Evolutionary conservation across 2,797 vertebrate genomes (phyloP), one percentile per base, ranked within the genome.

Genomic region (Tympanoctomys barrerae): DNA sequence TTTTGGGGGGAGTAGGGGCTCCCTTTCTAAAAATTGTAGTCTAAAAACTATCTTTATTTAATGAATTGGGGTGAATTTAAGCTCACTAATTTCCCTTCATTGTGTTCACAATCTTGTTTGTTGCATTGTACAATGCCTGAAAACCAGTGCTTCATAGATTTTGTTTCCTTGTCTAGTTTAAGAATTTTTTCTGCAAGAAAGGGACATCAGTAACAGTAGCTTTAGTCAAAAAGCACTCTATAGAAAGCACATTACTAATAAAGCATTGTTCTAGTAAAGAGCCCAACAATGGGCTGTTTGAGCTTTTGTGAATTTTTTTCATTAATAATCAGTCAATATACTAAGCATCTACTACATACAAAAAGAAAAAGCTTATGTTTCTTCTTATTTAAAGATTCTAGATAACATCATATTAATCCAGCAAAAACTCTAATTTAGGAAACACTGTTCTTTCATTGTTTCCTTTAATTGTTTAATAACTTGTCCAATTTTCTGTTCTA

Each of bases 151-250:
- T 88, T 64, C 42, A 22, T 46, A 13, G 77, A 75, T 57, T 82
- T 66, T 81, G 14, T 57, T 18, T 21, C 28, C 24, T 77, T 62
- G 14, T 86, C n/a, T 86, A 68, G 9, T 78, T 77, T 79, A 85
- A 92, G n/a, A n/a, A 13, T 91, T 70, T 52, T 86, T 96, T 49
- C 33, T 86, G 46, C 4, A 93, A 59, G 21, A 71, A 59, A 24
- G 14, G 2, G 12, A 31, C 12, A 42, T 79, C 9, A 12, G 11
- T 86, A 78, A 59, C 1, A 80, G 28, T 1, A 59, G 19, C 79
- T 93, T 71, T 87, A 5, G 52, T 62, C 6, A 28, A 77, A 87
- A 77, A 49, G 9, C 33, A 49, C 31, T 57, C 21, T 18, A 57
- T 9, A 62, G 49, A 77, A 73, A 70, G 42, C 8, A 28, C 31